A percentile compares a stretch with the other conserved stretches of the same genome.
Conservation (phyloP, 2,113 vertebrate genomes). For the Dermatemys mawii region DNA sequence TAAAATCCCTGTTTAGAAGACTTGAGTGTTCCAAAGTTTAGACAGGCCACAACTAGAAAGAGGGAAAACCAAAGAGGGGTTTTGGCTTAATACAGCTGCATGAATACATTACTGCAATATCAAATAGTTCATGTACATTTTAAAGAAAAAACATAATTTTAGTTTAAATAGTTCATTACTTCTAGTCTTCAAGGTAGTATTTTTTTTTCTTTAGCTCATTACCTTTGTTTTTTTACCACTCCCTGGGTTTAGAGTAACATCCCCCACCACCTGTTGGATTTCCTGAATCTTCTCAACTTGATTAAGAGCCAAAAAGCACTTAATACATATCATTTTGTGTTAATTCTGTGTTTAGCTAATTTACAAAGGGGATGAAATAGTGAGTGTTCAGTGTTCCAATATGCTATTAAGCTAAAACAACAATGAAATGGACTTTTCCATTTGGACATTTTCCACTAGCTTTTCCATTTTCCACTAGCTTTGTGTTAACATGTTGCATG, state of each 20-base stretch:
- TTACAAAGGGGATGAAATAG: not conserved
- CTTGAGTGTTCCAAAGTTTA: not conserved
- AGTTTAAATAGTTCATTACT: not conserved
- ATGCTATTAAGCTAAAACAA: not conserved
- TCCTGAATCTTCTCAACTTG: not conserved
- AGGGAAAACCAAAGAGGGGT: rapidly evolving
- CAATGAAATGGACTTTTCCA: not conserved
- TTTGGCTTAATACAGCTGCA: not conserved
- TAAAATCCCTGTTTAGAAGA: not conserved
- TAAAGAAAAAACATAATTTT: not conserved
- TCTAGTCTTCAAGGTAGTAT: not conserved
- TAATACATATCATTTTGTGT: rapidly evolving
- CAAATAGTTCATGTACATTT: not conserved
- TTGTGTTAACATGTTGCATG: not conserved
- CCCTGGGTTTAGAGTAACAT: not conserved
- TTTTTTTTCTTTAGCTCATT: not conserved
- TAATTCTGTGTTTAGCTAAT: not conserved
- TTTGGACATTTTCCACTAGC: no score
- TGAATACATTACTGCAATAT: not conserved
- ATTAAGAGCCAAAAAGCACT: not conserved
- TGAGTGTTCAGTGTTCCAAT: rapidly evolving
- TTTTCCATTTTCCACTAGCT: no score
- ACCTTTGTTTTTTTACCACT: not conserved
- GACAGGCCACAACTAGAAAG: rapidly evolving
- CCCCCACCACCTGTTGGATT: not conserved